phyloP scores from a whole-genome alignment of 1,140 invertebrate genomes.

The Lanistes nyassanus region DNA sequence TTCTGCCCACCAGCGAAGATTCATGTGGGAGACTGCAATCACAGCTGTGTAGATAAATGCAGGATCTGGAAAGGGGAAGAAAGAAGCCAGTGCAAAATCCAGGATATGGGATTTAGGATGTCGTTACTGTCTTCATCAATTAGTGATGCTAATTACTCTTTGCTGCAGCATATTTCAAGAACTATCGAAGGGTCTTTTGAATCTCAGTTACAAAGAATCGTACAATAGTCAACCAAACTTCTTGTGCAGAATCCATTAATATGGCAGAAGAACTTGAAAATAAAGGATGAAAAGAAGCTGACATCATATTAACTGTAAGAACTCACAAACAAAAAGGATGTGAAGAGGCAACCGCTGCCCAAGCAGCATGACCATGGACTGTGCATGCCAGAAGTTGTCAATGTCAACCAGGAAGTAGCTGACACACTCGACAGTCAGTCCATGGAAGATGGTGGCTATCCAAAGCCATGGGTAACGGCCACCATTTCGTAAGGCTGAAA shows the following conservation, averaged over 20 bases:
- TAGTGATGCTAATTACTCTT: too few species aligned
- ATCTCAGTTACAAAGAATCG: too few species aligned
- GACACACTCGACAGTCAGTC: constrained; percentile 73
- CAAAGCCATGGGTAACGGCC: constrained; percentile 79
- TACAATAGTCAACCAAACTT: not conserved
- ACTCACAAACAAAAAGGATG: constrained; percentile 80
- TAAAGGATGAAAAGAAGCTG: not conserved
- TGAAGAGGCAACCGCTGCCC: constrained; percentile 77
- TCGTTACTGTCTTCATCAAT: too few species aligned
- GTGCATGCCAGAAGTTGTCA: constrained; percentile 84
- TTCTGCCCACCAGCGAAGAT: constrained; percentile 75
- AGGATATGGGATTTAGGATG: too few species aligned
- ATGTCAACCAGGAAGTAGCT: constrained; percentile 73
- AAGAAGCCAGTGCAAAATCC: too few species aligned
- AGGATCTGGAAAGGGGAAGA: constrained; percentile 78
- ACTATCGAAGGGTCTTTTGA: too few species aligned
- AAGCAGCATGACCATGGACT: constrained; percentile 77
- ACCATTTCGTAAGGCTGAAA: constrained; percentile 74
- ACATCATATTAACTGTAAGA: not conserved
- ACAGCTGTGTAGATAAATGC: constrained; percentile 80
- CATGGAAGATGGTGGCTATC: constrained; percentile 76
- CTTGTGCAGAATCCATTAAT: not conserved
- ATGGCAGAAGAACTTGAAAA: not conserved
- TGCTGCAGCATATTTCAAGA: too few species aligned
- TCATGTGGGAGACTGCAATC: constrained; percentile 74